These are phyloP conservation scores for Cordilura impudica DNA, from an alignment of 2,888 invertebrate species.

Conservation along the genomic window DNA sequence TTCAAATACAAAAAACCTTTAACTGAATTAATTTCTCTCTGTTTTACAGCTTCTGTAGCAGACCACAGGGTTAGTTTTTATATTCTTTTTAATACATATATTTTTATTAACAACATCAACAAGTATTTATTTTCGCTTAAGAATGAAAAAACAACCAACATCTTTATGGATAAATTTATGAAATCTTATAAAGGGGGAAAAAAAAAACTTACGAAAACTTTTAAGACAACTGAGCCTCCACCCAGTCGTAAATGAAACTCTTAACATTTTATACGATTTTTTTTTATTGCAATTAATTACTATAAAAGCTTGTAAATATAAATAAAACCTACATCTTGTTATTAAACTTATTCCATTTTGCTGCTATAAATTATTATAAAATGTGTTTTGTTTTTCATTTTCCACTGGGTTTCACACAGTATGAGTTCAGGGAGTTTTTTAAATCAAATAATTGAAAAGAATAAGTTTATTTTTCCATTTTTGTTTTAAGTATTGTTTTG, in stretches of 20 bases:
- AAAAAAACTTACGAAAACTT: background rate
- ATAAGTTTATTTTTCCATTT: slow-evolving; percentile 4
- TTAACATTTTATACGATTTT: background rate
- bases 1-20: background rate
- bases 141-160: background rate
- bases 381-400: background rate
- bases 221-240: background rate
- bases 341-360: background rate
- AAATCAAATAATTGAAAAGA: slow-evolving; percentile 13
- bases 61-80: background rate
- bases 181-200: background rate
- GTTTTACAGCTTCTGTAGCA: background rate
- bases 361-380: background rate
- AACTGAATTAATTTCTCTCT: background rate
- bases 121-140: background rate
- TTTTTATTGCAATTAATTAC: background rate
- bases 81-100: background rate
- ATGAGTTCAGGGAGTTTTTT: background rate
- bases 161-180: background rate
- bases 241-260: background rate
- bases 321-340: background rate
- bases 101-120: background rate
- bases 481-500: background rate
- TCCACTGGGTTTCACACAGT: background rate
- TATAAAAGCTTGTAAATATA: slow-evolving; percentile 7